Base-by-base conservation (phyloP, 2,888 invertebrate genomes). In the Hirtodrosophila trivittata region DNA sequence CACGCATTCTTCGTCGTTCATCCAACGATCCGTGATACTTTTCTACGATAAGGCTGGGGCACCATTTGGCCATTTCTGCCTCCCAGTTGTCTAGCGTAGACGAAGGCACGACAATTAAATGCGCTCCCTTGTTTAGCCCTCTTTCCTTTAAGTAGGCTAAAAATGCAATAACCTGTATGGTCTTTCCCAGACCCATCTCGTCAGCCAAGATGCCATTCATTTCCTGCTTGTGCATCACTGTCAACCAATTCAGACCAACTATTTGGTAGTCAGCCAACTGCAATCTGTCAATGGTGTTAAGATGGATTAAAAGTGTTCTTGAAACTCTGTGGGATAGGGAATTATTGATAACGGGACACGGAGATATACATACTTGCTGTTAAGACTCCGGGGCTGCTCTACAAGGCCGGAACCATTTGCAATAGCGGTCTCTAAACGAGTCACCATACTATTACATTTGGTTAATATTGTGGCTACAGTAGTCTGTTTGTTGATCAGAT, bases 121-220 rank as follows among this genome's bases (percentile, higher is more conserved):
- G 98, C 0, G 97, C 97, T 8, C 95, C 95, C 65, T 92, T 92
- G 1, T 93, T 92, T 38, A 94, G 93, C 0, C 94, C 94, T 0
- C 94, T 93, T 88, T 98, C 96, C 90, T 97, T 95, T 10, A 98
- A 92, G 88, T 98, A 95, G 0, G 97, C 96, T 0, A 98, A 92
- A 91, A 97, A 97, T 0, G 97, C 94, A 69, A 98, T 97, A n/a
- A 97, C 95, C 90, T 98, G 97, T 67, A 98, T 94, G 0, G 98
- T 98, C 91, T 98, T 98, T 3, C 97, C 97, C 1, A 98, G 92
- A 0, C 97, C 97, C 98, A 99, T 99, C 92, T 99, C 98, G 89
- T 99, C 98, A 0, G 98, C 98, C 66, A 99, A 92, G 83, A 99
- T 98, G 0, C 97, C 97, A 86, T 98, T 98, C 35, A 98, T 94